phyloP scores from a whole-genome alignment of 1,140 invertebrate species.

The Campoletis sonorensis region DNA sequence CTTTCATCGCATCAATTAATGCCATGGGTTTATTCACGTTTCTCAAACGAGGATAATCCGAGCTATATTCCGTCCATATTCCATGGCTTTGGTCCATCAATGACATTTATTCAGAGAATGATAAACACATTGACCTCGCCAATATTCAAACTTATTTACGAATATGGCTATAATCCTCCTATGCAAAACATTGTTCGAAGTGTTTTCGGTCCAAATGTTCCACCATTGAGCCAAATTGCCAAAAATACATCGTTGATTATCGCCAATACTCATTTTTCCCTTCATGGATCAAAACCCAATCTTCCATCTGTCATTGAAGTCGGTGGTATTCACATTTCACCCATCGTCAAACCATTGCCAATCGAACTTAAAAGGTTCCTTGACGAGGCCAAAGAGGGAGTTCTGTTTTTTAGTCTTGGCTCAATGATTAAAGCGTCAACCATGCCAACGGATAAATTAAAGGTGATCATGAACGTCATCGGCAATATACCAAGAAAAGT shows the following conservation, averaged over 20 bases:
- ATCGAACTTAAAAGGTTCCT: slow-evolving; percentile 69
- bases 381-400: slow-evolving; percentile 69
- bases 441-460: slow-evolving; percentile 69
- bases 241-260: slow-evolving; percentile 72
- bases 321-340: slow-evolving; percentile 78
- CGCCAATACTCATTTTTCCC: slow-evolving; percentile 77
- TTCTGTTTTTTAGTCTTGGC: slow-evolving; percentile 77
- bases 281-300: slow-evolving; percentile 75
- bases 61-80: slow-evolving; percentile 79
- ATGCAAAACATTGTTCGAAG: slow-evolving; percentile 71
- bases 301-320: slow-evolving; percentile 80
- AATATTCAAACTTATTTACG: slow-evolving; percentile 34
- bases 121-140: slow-evolving; percentile 71
- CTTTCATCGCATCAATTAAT: slow-evolving; percentile 79
- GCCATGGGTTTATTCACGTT: slow-evolving; percentile 79
- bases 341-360: slow-evolving; percentile 66
- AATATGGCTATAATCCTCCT: slow-evolving; percentile 64
- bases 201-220: slow-evolving; percentile 69
- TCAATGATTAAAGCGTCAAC: slow-evolving; percentile 70
- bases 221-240: slow-evolving; percentile 69
- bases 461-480: slow-evolving; percentile 64
- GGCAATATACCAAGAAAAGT: slow-evolving; percentile 63
- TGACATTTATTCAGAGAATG: slow-evolving; percentile 78
- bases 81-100: slow-evolving; percentile 72
- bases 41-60: slow-evolving; percentile 79